These are phyloP conservation scores for Porphyrio hochstetteri DNA, from an alignment of 2,113 vertebrate species.

Conservation along the genomic window DNA sequence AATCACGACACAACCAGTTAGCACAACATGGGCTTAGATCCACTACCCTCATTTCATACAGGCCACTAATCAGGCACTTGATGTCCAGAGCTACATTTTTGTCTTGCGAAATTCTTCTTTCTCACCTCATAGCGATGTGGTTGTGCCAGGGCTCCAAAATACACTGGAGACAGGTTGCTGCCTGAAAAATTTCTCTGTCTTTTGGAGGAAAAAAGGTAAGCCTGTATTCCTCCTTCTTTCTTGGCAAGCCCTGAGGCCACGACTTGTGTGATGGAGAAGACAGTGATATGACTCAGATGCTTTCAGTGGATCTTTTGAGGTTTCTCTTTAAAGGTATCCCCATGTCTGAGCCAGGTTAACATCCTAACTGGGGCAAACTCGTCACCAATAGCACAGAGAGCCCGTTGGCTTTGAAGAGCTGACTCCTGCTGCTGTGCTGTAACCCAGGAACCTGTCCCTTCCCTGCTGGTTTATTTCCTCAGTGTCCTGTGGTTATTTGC, in stretches of 20 bases:
- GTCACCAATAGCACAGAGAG: rapidly evolving
- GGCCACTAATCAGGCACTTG: not conserved
- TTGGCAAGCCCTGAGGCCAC: not conserved
- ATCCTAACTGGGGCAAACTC: not conserved
- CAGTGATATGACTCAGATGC: not conserved
- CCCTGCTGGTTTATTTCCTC: not conserved
- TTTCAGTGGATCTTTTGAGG: not conserved
- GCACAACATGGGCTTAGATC: not conserved
- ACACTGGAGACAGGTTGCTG: not conserved
- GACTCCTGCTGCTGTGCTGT: not conserved
- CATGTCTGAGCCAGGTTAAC: not conserved
- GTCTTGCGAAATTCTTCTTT: not conserved
- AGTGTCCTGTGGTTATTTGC: rapidly evolving
- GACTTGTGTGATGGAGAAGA: not conserved
- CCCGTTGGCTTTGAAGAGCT: not conserved
- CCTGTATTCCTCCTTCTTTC: not conserved
- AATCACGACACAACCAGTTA: not conserved
- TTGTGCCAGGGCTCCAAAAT: not conserved
- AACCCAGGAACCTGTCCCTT: not conserved
- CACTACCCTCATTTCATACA: not conserved
- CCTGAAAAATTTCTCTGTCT: not conserved
- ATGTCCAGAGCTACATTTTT: not conserved
- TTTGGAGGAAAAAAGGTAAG: not conserved
- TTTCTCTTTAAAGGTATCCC: not conserved
- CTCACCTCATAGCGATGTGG: not conserved